Evolutionary conservation across 2,888 invertebrate species (phyloP).

Genomic region (Dyspetes luteomarginatus): DNA sequence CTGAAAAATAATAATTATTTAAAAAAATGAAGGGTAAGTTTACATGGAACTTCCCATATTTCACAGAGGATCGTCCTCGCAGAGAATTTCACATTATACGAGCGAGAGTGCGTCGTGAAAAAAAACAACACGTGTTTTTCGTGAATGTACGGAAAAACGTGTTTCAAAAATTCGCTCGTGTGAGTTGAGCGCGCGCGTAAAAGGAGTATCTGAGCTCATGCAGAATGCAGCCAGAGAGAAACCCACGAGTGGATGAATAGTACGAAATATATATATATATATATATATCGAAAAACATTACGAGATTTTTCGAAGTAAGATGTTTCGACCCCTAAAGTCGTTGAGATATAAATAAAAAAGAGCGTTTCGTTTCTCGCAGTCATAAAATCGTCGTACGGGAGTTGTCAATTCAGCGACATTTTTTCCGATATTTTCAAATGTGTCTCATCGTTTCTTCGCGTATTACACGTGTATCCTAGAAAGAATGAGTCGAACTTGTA

Average conservation of each 20-base stretch:
- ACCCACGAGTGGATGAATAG: conserved; percentile 1
- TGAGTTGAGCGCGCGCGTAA: conserved; percentile 41
- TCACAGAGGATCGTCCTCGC: neutral
- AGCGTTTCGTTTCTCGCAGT: neutral
- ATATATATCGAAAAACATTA: neutral
- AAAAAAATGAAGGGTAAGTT: neutral
- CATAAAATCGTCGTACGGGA: neutral
- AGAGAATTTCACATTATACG: conserved; percentile 27
- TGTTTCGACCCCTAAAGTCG: neutral
- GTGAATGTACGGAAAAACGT: conserved; percentile 60
- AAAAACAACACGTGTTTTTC: conserved; percentile 58
- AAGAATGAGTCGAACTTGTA: too few relatives aligned
- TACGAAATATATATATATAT: neutral
- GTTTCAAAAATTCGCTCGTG: conserved; percentile 50
- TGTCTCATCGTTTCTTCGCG: too few relatives aligned
- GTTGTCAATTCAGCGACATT: too few relatives aligned
- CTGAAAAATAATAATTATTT: neutral
- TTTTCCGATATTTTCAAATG: too few relatives aligned
- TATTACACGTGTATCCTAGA: too few relatives aligned
- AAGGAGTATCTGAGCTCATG: neutral
- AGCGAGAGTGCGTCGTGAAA: neutral
- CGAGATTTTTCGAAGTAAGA: neutral
- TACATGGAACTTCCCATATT: neutral
- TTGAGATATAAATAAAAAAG: neutral
- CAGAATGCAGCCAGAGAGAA: conserved; percentile 20